Evolutionary conservation across 2,888 invertebrate genomes (phyloP), one percentile per base, ranked within the genome.

Genomic region (Bembecia ichneumoniformis): DNA sequence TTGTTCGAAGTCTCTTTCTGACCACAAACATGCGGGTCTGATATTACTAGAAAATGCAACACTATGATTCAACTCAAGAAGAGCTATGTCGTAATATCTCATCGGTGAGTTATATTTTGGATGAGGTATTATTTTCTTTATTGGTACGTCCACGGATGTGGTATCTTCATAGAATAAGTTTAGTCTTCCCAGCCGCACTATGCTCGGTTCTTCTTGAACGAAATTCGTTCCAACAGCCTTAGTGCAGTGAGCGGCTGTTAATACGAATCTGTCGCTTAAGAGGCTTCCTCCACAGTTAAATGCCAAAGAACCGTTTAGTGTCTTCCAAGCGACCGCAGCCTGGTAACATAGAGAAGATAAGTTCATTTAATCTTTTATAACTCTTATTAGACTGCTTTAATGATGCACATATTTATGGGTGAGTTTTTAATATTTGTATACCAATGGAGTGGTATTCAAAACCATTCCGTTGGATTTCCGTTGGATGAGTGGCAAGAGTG

Each of bases 61-160:
- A 46, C 49, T 51, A 28, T 52, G 55, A 4, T 57, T 56, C 17
- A 90, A 64, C 54, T 78, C 66, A 13, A 90, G 48, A 7, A 90
- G 63, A 2, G 89, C 90, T 52, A 91, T 89, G 55, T 90, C 90
- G 51, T 89, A 76, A 61, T 90, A 90, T 53, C 78, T 78, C 5
- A 64, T 58, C 2, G 74, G 72, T 3, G 73, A 72, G 28, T 63
- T 67, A 59, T 89, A 89, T 0, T 71, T 60, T 3, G 88, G 88
- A 68, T 90, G 88, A 3, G 64, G 56, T 36, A 74, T 67, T 36
- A 75, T 65, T 34, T 66, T 52, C 3, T 52, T 55, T 1, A 82
- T 62, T 15, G 51, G 51, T 51, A 73, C 72, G 52, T 83, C 77
- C 46, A 59, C 16, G 16, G 15, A 11, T 2, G 15, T 10, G 9